These are phyloP conservation scores for Pristiophorus japonicus DNA, from an alignment of 2,113 vertebrate genomes.

Conservation along the genomic window DNA sequence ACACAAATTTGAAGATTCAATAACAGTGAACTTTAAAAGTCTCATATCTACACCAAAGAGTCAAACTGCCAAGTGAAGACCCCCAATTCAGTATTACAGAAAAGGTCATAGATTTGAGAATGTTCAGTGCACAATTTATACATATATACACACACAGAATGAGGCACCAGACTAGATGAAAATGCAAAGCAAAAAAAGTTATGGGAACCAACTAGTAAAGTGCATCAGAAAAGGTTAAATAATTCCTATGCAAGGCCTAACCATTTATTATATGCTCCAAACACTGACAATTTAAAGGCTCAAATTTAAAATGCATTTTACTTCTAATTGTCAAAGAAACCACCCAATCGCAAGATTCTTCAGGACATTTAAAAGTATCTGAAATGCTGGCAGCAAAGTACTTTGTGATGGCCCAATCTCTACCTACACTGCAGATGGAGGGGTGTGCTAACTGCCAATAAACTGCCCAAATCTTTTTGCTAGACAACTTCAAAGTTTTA, in stretches of 20 bases:
- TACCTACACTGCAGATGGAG: background rate
- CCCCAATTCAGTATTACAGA: background rate
- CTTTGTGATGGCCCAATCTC: background rate
- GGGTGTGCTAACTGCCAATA: background rate
- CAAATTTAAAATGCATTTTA: background rate
- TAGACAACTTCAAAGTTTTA: no score
- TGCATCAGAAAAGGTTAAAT: background rate
- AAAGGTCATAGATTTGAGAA: background rate
- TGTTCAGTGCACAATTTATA: background rate
- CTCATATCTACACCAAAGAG: no score
- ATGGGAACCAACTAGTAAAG: background rate
- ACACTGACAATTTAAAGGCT: background rate
- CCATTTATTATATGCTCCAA: background rate
- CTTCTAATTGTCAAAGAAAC: background rate
- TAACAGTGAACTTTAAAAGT: background rate
- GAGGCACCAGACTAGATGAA: slow-evolving; percentile 4
- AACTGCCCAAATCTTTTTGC: background rate
- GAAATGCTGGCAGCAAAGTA: background rate
- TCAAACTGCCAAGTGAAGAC: background rate
- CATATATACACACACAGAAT: background rate
- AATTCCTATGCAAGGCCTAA: background rate
- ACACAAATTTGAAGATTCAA: background rate
- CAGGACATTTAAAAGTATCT: background rate
- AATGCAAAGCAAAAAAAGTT: background rate
- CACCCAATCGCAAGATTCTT: background rate